A percentile compares a stretch with the other conserved stretches of the same genome.
Evolutionary conservation across 2,888 invertebrate species (phyloP).

Genomic region (Scotopteryx bipunctaria): DNA sequence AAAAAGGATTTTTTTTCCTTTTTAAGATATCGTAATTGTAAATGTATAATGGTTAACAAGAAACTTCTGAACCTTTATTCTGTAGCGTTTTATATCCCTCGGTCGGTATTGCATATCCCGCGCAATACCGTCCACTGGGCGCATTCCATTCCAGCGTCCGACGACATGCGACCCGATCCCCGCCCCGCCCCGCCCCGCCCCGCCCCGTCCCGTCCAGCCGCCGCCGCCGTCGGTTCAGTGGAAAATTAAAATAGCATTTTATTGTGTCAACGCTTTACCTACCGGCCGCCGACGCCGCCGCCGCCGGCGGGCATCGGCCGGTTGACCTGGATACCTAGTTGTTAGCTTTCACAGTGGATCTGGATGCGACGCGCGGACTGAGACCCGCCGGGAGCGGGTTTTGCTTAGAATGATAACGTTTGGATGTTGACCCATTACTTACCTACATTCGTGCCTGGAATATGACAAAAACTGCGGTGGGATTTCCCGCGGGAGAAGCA

Average conservation of each 20-base stretch:
- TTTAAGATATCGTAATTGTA: too few relatives aligned
- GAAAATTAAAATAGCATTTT: slow-evolving; percentile 58
- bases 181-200: neutral
- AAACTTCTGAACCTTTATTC: neutral
- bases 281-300: neutral
- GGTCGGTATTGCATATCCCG: neutral
- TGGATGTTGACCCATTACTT: neutral
- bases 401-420: slow-evolving; percentile 1
- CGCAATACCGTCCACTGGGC: neutral
- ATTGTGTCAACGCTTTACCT: slow-evolving; percentile 43
- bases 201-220: neutral
- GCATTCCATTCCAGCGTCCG: slow-evolving; percentile 5
- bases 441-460: neutral
- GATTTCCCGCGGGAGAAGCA: slow-evolving; percentile 1
- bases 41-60: too few relatives aligned
- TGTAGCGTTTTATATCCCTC: neutral
- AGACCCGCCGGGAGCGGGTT: neutral
- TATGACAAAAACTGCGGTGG: neutral
- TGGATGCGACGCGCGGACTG: slow-evolving; percentile 1
- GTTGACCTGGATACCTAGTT: slow-evolving; percentile 22
- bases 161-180: neutral
- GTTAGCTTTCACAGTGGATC: neutral
- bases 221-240: slow-evolving; percentile 32
- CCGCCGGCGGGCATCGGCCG: neutral
- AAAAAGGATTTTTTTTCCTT: too few relatives aligned